Conservation (phyloP, 2,888 invertebrate genomes). For the Volucella bombylans region DNA sequence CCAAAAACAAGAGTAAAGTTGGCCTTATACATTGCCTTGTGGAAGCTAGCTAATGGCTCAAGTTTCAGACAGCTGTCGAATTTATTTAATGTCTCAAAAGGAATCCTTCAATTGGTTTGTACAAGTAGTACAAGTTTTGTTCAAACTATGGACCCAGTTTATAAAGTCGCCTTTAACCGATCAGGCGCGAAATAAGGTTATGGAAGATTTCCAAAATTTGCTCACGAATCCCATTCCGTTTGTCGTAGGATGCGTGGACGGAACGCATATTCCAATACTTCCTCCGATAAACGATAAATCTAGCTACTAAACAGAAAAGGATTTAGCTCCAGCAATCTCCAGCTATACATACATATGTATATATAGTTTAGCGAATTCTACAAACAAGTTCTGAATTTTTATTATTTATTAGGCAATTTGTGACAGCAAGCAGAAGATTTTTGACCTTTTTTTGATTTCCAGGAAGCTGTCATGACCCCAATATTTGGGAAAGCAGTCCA, state of each 20-base stretch:
- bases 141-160: too few species aligned
- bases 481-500: not conserved
- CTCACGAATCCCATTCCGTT: slow-evolving; percentile 3
- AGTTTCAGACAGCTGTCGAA: too few species aligned
- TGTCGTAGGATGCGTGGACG: not conserved
- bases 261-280: too few species aligned
- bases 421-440: not conserved
- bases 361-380: not conserved
- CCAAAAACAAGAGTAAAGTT: too few species aligned
- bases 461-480: slow-evolving; percentile 5
- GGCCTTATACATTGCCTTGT: too few species aligned
- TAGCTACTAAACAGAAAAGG: not conserved
- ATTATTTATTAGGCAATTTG: not conserved
- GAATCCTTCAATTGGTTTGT: too few species aligned
- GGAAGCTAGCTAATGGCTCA: too few species aligned
- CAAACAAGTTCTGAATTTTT: not conserved
- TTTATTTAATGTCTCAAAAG: too few species aligned
- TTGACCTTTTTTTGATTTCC: slow-evolving; percentile 1
- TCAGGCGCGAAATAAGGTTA: not conserved
- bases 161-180: too few species aligned
- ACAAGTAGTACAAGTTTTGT: too few species aligned
- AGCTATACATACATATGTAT: not conserved
- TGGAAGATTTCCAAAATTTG: not conserved
- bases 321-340: not conserved
- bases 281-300: too few species aligned